Evolutionary conservation across 2,888 invertebrate genomes (phyloP).

Genomic region (Venusia cambrica): DNA sequence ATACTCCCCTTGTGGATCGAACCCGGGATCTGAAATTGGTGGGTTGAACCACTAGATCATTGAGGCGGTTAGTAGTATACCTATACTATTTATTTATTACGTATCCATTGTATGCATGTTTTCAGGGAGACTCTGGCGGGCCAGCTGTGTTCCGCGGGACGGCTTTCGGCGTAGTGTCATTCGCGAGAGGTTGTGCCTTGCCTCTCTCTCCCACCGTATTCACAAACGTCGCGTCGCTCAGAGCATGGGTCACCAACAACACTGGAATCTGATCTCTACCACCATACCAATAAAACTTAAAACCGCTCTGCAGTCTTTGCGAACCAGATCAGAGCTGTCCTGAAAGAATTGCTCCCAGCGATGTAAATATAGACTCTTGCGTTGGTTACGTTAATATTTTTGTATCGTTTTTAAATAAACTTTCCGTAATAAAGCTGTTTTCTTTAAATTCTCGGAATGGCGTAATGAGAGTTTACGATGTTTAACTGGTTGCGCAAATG

Average conservation of each 20-base stretch:
- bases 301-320: conserved; percentile 5
- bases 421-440: conserved; percentile 25
- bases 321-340: too few species aligned
- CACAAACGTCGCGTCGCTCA: conserved; percentile 63
- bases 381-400: conserved; percentile 39
- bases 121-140: conserved; percentile 75
- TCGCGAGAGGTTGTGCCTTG: conserved; percentile 71
- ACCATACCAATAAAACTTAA: conserved; percentile 7
- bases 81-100: too few species aligned
- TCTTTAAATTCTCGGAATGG: conserved; percentile 21
- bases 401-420: conserved; percentile 47
- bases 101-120: too few species aligned
- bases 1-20: too few species aligned
- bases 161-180: conserved; percentile 71
- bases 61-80: too few species aligned
- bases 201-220: conserved; percentile 75
- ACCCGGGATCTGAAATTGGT: too few species aligned
- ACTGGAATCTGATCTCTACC: conserved; percentile 54
- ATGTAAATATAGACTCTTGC: conserved; percentile 16
- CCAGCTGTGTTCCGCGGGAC: conserved; percentile 72
- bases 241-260: conserved; percentile 66
- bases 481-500: conserved; percentile 7
- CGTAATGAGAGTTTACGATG: conserved; percentile 2
- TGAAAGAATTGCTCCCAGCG: conserved; percentile 13
- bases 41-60: too few species aligned